Conservation (phyloP, 2,797 vertebrate genomes). For the Myiotriccus ornatus region DNA sequence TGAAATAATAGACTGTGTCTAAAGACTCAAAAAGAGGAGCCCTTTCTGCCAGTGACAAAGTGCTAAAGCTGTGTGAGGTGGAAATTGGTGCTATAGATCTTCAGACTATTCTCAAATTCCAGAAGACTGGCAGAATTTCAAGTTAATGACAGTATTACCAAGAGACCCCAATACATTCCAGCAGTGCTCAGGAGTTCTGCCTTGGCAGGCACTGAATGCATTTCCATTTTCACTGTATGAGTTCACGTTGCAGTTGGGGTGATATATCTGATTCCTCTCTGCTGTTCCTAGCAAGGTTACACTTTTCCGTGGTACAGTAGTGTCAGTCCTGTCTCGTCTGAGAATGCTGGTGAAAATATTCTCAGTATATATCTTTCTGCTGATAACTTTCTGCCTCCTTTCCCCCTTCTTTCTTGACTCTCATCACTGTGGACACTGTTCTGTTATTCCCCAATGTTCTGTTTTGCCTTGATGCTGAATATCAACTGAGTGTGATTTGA, state of each 20-base stretch:
- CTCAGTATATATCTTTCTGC: neutral
- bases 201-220: neutral
- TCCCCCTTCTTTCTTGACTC: neutral
- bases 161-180: neutral
- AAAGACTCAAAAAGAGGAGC: neutral
- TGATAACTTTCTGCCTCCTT: conserved; percentile 9
- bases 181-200: neutral
- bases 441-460: neutral
- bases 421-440: neutral
- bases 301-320: neutral
- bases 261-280: neutral
- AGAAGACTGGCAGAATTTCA: neutral
- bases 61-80: neutral
- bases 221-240: neutral
- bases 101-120: neutral
- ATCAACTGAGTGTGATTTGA: neutral
- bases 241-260: neutral
- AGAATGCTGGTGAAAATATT: neutral
- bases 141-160: neutral
- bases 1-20: neutral
- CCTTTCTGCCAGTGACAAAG: neutral
- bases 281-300: neutral
- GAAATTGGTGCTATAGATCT: neutral
- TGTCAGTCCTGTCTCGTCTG: neutral
- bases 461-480: conserved; percentile 17